Evolutionary conservation across 2,113 vertebrate genomes (phyloP).

Genomic region (Danio rerio): GRCz12tu NC_133190.1:9690001-9690500

Average conservation of each 20-base stretch:
- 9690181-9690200: too few relatives aligned
- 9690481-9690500: too few relatives aligned
- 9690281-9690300: conserved; percentile 1
- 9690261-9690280: conserved; percentile 63
- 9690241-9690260: conserved; percentile 79
- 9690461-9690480: too few relatives aligned
- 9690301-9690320: neutral
- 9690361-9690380: conserved; percentile 51
- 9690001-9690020: too few relatives aligned
- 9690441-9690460: conserved; percentile 18
- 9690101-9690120: too few relatives aligned
- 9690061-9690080: too few relatives aligned
- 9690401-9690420: neutral
- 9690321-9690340: conserved; percentile 46
- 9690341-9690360: conserved; percentile 16
- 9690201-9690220: conserved; percentile 82
- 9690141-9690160: too few relatives aligned
- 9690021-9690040: too few relatives aligned
- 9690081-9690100: too few relatives aligned
- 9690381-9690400: conserved; percentile 53
- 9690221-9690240: conserved; percentile 81
- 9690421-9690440: conserved; percentile 2
- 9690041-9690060: too few relatives aligned
- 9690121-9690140: too few relatives aligned
- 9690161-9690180: too few relatives aligned